Base-by-base conservation (phyloP, 2,888 invertebrate species). In the Callyntrura sp. region DNA sequence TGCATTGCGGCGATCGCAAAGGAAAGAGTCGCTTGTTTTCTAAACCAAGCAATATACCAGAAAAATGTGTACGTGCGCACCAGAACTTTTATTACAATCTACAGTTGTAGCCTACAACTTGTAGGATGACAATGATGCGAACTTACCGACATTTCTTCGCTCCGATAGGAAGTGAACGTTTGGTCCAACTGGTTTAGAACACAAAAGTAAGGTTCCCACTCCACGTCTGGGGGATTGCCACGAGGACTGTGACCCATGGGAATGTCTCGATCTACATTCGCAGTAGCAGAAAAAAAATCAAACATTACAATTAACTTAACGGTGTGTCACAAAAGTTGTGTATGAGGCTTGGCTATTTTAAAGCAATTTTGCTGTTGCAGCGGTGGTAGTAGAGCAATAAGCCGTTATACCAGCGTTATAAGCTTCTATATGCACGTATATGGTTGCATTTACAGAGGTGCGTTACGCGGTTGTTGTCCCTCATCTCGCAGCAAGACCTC, bases 151-250 rank as follows among this genome's bases (percentile, higher is more conserved):
- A 97, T 96, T 94, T 97, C 97, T 95, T 97, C 97, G 94, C 96
- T 96, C 92, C 97, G 96, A 95, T 97, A 97, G 68, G 97, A 96
- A 14, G 97, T 97, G 94, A 97, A 96, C 89, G 96, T 97, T 94
- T 96, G 96, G 93, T 97, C 96, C 94, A 97, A 97, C 95, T 97
- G 97, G 93, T 97, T 96, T 93, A 97, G 95, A 65, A 97, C 97
- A 94, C 97, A 97, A 95, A 97, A 97, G 95, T 96, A 96, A 17
- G 97, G 97, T 94, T 97, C 97, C 97, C 97, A 97, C 51, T 94
- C 94, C 35, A 95, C 94, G 82, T 94, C 93, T 2, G 96, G 95
- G 70, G 93, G 93, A 91, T 91, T 89, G 76, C 93, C 93, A 76
- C 93, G 91, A 87, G 94, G 93, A 85, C 93, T 92, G 85, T 94